Base-by-base conservation (phyloP, 1,140 invertebrate species). In the Pissodes strobi region DNA sequence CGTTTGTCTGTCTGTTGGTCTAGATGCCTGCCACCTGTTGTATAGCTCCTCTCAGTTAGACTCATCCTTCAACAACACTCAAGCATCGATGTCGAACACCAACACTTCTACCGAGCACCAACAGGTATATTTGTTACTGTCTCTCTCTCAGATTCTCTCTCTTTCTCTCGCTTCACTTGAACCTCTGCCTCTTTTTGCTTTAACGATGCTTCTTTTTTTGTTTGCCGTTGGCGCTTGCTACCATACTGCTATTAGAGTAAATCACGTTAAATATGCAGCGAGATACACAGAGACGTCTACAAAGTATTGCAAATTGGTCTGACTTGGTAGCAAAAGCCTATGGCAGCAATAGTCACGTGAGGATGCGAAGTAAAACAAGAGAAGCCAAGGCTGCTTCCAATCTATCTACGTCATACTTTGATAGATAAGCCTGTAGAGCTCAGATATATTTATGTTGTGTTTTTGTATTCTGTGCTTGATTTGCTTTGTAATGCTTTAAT, bases 31-130 rank as follows among this genome's bases (percentile, higher is more conserved):
- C 83, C 82, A 82, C 67, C 69, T 71, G 69, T 71, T 75, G 76
- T 78, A 76, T 83, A 82, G 61, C 49, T 56, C 84, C 84, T 84
- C 84, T 84, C 83, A 84, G 82, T 84, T 84, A 85, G 84, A 84
- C 83, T 83, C 83, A 82, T 82, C 73, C 72, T 82, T 75, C 72
- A 78, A 77, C 77, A 78, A 76, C 64, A 73, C 70, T 73, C 64
- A 65, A 65, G 61, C 61, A 55, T 58, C 74, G 72, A 76, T 75
- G 77, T 75, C 76, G 74, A 78, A 77, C 71, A 77, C 69, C 56
- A 70, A 76, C 74, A 78, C 77, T 71, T 77, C 76, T 73, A 76
- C 74, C 72, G 77, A 78, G 75, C 77, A 78, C 75, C 69, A 75
- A 66, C 77, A 78, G 77, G 77, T 78, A 78, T 77, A 73, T 76